phyloP scores from a whole-genome alignment of 2,888 invertebrate species.

The Amphipyra berbera region DNA sequence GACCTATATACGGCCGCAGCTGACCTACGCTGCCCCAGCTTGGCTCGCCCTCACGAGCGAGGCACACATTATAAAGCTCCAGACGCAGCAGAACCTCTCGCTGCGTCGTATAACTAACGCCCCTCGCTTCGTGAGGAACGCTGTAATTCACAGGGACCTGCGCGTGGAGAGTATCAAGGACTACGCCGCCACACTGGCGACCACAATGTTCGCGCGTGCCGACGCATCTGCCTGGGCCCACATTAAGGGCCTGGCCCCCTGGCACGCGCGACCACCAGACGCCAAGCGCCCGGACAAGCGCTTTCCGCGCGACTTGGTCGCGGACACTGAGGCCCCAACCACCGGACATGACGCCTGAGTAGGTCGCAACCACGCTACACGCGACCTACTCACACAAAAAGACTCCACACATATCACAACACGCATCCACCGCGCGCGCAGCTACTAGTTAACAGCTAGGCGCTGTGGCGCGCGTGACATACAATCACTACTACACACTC shows the following conservation, averaged over 20 bases:
- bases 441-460: background rate
- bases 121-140: constrained; percentile 19
- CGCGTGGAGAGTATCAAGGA: constrained; percentile 8
- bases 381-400: background rate
- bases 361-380: background rate
- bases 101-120: constrained; percentile 3
- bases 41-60: constrained; percentile 19
- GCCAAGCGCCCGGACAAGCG: background rate
- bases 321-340: background rate
- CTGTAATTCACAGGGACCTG: constrained; percentile 19
- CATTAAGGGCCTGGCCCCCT: background rate
- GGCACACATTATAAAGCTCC: background rate
- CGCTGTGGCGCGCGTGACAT: background rate
- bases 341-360: background rate
- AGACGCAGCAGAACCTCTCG: constrained; percentile 6
- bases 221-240: background rate
- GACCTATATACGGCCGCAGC: constrained; percentile 37
- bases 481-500: background rate
- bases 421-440: background rate
- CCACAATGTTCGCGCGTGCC: constrained; percentile 27
- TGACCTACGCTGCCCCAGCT: constrained; percentile 40
- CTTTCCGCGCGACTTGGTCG: constrained; percentile 1
- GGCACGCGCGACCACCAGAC: constrained; percentile 5
- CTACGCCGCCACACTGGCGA: constrained; percentile 20
- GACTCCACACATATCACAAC: background rate